phyloP scores from a whole-genome alignment of 2,113 vertebrate species.

The Zonotrichia leucophrys region DNA sequence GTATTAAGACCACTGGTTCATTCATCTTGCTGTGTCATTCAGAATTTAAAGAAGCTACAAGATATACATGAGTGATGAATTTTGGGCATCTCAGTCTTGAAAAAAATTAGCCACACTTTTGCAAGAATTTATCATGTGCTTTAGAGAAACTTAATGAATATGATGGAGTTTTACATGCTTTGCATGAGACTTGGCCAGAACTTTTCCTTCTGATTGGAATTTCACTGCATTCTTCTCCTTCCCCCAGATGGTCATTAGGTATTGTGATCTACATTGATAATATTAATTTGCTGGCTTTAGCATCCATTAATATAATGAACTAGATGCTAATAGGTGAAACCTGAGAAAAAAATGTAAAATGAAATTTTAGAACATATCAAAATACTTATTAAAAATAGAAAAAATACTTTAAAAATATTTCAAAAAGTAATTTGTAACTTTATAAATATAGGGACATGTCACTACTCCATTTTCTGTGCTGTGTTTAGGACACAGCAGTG shows the following conservation, averaged over 20 bases:
- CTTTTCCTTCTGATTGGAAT: not conserved
- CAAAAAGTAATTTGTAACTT: not conserved
- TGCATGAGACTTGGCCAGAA: not conserved
- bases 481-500: not conserved
- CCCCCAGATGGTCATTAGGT: not conserved
- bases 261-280: not conserved
- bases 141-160: not conserved
- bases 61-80: not conserved
- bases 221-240: not conserved
- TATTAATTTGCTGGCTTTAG: not conserved
- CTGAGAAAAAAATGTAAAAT: not conserved
- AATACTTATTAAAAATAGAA: not conserved
- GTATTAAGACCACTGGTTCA: not conserved
- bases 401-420: not conserved
- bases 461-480: not conserved
- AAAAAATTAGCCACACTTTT: not conserved
- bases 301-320: not conserved
- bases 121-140: not conserved
- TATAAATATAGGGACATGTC: not conserved
- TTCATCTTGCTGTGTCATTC: not conserved
- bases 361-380: not conserved
- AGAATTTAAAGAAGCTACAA: not conserved
- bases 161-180: not conserved
- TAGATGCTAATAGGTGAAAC: not conserved
- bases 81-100: not conserved